Evolutionary conservation across 23 tunicate species (phyloP), one percentile per base, ranked within the genome.

Genomic region (Halocynthia roretzi): DNA sequence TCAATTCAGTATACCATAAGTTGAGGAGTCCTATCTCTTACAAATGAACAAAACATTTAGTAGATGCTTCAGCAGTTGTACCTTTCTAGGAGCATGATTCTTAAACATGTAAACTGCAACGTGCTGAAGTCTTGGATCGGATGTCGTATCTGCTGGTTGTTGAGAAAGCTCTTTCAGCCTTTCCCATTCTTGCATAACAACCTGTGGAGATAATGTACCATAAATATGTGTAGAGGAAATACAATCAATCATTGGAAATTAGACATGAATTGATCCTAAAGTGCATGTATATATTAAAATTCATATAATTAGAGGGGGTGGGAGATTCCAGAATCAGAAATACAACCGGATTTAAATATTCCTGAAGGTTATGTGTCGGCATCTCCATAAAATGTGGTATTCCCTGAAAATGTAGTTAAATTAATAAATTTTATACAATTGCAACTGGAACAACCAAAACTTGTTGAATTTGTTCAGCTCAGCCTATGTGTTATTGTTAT

Each of bases 31-130:
- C n/a, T 52, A 53, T 53, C 62, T 17, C 44, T 52, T 18, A 73
- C 61, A 17, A 10, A 71, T 71, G 10, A 31, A 15, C 76, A 50
- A 22, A 76, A 50, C 10, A 56, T 14, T 50, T 6, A 9, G 17
- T 67, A 22, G 53, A 40, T 10, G 31, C 8, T n/a, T n/a, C n/a
- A n/a, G n/a, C n/a, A n/a, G n/a, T n/a, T 73, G 7, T 12, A 82
- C 86, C 80, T 82, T 82, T 72, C 66, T 56, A 12, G 86, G 78
- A n/a, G 86, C 86, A 8, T 62, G 50, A 51, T 82, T 82, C 52
- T 52, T 66, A 66, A 70, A 82, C 58, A 82, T 76, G 53, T 82
- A 82, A 44, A 82, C 71, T 31, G 65, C 80, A 50, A 82, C 75
- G 50, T 82, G 73, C 54, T 73, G 80, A 21, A 82, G 52, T 15